Evolutionary conservation across 2,113 vertebrate genomes (phyloP), one percentile per base, ranked within the genome.

Genomic region (Chauna torquata): DNA sequence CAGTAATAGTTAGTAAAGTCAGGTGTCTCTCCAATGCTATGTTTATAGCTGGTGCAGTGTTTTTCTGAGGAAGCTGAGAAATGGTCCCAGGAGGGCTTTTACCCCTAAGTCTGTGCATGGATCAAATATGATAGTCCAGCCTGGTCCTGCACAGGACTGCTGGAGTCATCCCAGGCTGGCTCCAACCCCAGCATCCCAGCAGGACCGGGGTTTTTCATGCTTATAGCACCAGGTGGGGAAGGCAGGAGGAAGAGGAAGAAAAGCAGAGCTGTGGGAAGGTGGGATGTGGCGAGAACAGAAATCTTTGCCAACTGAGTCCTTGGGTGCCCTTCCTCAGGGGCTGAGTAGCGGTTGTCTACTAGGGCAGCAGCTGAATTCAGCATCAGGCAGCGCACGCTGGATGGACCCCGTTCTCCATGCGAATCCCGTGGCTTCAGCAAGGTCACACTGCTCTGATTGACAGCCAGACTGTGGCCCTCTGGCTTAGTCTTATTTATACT

Each of bases 301-400:
- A n/a, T 42, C 18, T 58, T 54, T 16, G 49, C 11, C 18, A 79
- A 52, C 83, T 0, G 1, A 54, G 42, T 50, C 61, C 18, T 42
- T 0, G 2, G 8, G 19, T 78, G 16, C 27, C 11, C 22, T 81
- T 71, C 52, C 59, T 36, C 0, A 0, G 5, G 22, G 17, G 1
- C 36, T 42, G 25, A 69, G 77, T 59, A 82, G 34, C 15, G 11
- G 50, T 93, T 91, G 42, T 36, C 19, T 64, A 3, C 22, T 16
- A 62, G 23, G 50, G 23, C 34, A 44, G n/a, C 68, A 55, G 30
- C 52, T 34, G 47, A 25, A n/a, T 45, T 80, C 44, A 40, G 11
- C 36, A 17, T 62, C 70, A 0, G 0, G 28, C 44, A 44, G 16
- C 1, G 0, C 24, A 42, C 0, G 0, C 40, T 54, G 66, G 42